A percentile compares a stretch with the other conserved stretches of the same genome.
Evolutionary conservation across 2,888 invertebrate species (phyloP).

Genomic region (Tridacna crocea): DNA sequence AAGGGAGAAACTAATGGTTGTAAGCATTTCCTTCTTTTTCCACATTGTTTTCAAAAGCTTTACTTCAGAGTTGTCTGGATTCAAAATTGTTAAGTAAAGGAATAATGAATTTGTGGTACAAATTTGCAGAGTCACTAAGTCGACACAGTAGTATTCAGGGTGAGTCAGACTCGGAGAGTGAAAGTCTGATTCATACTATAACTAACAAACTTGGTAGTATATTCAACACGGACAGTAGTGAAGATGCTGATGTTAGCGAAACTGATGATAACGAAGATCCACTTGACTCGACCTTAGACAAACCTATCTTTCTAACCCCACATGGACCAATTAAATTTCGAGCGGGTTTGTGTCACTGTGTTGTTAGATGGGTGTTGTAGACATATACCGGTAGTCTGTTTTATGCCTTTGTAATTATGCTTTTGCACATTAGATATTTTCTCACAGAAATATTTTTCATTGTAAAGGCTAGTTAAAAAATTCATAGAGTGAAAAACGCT

Average conservation of each 20-base stretch:
- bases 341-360: constrained; percentile 69
- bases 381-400: neutral
- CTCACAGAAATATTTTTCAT: too few species aligned
- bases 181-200: constrained; percentile 80
- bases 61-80: too few species aligned
- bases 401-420: neutral
- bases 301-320: constrained; percentile 81
- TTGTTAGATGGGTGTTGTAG: neutral
- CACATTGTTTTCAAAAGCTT: too few species aligned
- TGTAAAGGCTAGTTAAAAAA: too few species aligned
- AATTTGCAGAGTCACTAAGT: constrained; percentile 76
- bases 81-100: too few species aligned
- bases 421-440: too few species aligned
- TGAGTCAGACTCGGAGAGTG: constrained; percentile 82
- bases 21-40: too few species aligned
- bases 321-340: constrained; percentile 79
- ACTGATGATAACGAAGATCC: constrained; percentile 78
- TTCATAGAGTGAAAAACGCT: too few species aligned
- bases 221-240: constrained; percentile 88
- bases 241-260: constrained; percentile 84
- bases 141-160: constrained; percentile 81
- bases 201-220: constrained; percentile 85
- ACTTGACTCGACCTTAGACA: constrained; percentile 78
- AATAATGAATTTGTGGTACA: neutral
- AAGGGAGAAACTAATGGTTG: too few species aligned